A percentile compares a stretch with the other conserved stretches of the same genome.
Conservation (phyloP, 2,113 vertebrate genomes). For the Rhizomys pruinosus region DNA sequence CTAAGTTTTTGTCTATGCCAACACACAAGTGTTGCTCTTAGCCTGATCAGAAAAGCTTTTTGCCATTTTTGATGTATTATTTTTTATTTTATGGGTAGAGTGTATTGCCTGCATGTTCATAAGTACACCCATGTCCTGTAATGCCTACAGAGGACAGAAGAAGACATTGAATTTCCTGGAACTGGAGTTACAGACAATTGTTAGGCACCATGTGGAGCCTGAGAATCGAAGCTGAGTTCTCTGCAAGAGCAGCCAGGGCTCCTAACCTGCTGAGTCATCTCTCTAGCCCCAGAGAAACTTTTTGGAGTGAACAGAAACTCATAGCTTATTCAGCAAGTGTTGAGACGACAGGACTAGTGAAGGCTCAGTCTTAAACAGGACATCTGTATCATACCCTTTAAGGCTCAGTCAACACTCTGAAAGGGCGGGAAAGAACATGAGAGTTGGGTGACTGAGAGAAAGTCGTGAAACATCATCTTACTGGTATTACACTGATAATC, state of each 20-base stretch:
- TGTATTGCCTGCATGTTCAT: too few relatives aligned
- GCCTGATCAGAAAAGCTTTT: neutral
- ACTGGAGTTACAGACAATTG: too few relatives aligned
- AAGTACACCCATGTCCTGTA: too few relatives aligned
- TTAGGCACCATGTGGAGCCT: too few relatives aligned
- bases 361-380: neutral
- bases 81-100: too few relatives aligned
- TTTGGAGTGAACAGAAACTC: neutral
- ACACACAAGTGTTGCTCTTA: neutral
- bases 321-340: neutral
- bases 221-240: too few relatives aligned
- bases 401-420: neutral
- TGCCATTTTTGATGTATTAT: too few relatives aligned
- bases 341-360: neutral
- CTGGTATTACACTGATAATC: neutral
- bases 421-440: neutral
- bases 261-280: too few relatives aligned
- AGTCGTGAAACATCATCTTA: neutral
- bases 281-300: neutral
- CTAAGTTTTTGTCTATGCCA: neutral
- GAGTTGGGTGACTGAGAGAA: neutral
- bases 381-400: neutral
- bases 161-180: too few relatives aligned
- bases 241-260: too few relatives aligned
- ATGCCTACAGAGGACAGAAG: too few relatives aligned